Evolutionary conservation across 1,140 invertebrate genomes (phyloP).

Genomic region (Planococcus citri): DNA sequence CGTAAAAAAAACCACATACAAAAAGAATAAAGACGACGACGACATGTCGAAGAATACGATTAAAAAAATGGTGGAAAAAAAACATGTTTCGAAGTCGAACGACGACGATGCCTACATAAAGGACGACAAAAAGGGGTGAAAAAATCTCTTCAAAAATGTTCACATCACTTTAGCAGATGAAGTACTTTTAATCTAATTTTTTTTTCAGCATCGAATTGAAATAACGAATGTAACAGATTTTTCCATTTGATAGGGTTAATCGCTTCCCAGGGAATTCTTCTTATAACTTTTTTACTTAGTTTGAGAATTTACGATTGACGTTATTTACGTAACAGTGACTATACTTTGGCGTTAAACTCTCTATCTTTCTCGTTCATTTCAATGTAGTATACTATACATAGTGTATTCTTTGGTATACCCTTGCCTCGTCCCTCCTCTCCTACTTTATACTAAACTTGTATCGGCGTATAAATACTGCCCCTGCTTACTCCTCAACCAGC

Average conservation of each 20-base stretch:
- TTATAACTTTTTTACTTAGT: not conserved
- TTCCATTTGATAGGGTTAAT: constrained; percentile 3
- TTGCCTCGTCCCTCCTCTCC: no score
- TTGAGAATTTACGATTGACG: not conserved
- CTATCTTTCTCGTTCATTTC: no score
- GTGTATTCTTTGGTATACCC: no score
- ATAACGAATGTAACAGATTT: constrained; percentile 7
- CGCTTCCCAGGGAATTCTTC: not conserved
- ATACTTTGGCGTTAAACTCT: not conserved
- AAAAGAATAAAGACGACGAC: no score
- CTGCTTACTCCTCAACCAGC: no score
- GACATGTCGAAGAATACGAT: no score
- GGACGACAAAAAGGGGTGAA: not conserved
- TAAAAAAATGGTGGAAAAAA: not conserved
- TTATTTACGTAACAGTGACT: not conserved
- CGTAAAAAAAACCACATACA: no score
- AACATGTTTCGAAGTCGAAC: no score
- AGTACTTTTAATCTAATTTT: constrained; percentile 8
- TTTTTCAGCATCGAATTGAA: not conserved
- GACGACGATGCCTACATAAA: not conserved
- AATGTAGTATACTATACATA: no score
- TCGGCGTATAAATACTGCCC: no score
- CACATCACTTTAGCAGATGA: not conserved
- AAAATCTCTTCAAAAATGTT: not conserved
- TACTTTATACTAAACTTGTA: no score